Conservation (phyloP, 2,888 invertebrate genomes). For the Drosophila merina region DNA sequence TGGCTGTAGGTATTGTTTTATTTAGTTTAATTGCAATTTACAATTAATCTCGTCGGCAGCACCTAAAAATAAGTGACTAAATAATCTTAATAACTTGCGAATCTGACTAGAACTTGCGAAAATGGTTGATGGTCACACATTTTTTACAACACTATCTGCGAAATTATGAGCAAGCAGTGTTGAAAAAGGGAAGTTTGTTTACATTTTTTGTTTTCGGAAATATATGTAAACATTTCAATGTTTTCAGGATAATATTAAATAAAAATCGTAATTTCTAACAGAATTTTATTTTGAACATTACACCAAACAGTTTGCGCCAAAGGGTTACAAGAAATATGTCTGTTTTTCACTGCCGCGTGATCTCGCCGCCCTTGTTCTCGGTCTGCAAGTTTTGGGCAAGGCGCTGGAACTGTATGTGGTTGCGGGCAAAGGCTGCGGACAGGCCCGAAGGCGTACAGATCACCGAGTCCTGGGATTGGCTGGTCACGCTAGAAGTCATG, state of each 20-base stretch:
- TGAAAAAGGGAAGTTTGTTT: not conserved
- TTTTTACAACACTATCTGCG: not conserved
- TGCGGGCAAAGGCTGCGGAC: not conserved
- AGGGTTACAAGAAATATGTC: not conserved
- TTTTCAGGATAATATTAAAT: not conserved
- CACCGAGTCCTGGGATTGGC: not conserved
- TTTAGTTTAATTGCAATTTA: not conserved
- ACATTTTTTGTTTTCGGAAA: not conserved
- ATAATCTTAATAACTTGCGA: conserved; percentile 1
- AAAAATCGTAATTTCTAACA: not conserved
- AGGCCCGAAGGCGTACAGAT: not conserved
- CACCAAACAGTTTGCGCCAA: not conserved
- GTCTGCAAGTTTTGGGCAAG: not conserved
- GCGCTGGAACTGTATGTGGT: not conserved
- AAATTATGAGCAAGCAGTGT: not conserved
- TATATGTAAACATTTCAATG: not conserved
- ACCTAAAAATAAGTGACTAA: conserved; percentile 1
- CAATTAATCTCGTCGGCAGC: not conserved
- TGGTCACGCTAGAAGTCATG: not conserved
- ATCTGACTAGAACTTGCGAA: not conserved
- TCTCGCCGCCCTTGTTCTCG: not conserved
- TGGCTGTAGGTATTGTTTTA: not conserved
- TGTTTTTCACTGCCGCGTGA: not conserved
- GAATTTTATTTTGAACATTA: not conserved
- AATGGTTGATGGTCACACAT: not conserved